Base-by-base conservation (phyloP, 1,140 invertebrate species). In the Formica exsecta region DNA sequence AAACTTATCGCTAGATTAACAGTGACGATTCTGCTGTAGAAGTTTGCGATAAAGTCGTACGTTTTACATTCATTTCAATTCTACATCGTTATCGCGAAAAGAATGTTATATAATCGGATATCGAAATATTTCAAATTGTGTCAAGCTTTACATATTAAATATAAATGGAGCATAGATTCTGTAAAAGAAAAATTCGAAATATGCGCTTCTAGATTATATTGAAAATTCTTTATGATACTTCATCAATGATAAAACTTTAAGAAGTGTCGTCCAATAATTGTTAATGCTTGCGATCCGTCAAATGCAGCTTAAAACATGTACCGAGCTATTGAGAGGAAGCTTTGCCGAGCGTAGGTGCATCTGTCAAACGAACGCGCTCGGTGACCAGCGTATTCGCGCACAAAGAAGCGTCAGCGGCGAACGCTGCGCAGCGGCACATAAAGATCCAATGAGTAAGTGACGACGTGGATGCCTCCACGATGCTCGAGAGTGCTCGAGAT, bases 281-380 rank as follows among this genome's bases (percentile, higher is more conserved):
- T 62, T 38, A 84, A 84, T 59, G 48, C 1, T 48, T 13, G 44
- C 77, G 29, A 76, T 51, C 76, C 79, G 76, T 38, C 87, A 76
- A 88, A 86, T 75, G 76, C 70, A 85, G 90, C 91, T 92, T 66
- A 65, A 85, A 91, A 86, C 88, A 90, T 86, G 88, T 89, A 89
- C 87, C 79, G 44, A 62, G 22, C 29, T 75, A 61, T 89, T 87
- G 85, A 91, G 87, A 91, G 64, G 84, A 36, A 71, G 79, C 64
- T 41, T 19, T 11, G 61, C 70, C 32, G 57, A 54, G 66, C 57
- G 77, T 71, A 29, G 73, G 88, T 88, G 81, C 81, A 90, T 90
- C 80, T 88, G 88, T 79, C 86, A 85, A 85, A 87, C 57, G 68
- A 57, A 87, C 73, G 61, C 71, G 59, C 81, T 77, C 73, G 32